A percentile compares a stretch with the other conserved stretches of the same genome.
Evolutionary conservation across 2,888 invertebrate genomes (phyloP).

Genomic region (Cantharis nigra): DNA sequence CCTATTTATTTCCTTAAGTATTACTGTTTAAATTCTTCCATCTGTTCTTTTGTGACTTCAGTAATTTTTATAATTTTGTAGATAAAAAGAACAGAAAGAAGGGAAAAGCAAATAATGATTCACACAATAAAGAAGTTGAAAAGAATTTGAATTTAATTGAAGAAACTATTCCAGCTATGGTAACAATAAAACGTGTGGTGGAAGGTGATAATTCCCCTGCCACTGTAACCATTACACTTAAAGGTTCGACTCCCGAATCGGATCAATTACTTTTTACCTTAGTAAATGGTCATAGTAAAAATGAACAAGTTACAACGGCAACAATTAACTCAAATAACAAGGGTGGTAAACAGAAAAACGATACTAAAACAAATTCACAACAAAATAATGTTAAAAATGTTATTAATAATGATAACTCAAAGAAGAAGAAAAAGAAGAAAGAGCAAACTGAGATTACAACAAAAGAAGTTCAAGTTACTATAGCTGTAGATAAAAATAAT

Average conservation of each 20-base stretch:
- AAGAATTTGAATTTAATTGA: conserved; percentile 45
- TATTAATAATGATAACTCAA: conserved; percentile 13
- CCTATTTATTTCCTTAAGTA: too few relatives aligned
- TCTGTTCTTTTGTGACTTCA: neutral
- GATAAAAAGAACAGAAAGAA: conserved; percentile 25
- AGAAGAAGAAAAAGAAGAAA: conserved; percentile 23
- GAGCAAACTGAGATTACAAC: conserved; percentile 2
- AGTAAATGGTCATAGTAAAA: conserved; percentile 60
- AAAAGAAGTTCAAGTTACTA: conserved; percentile 49
- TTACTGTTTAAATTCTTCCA: too few relatives aligned
- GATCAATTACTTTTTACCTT: conserved; percentile 76
- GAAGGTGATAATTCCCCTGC: conserved; percentile 69
- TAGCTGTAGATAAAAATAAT: conserved; percentile 40
- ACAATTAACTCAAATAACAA: conserved; percentile 27
- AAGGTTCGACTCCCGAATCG: conserved; percentile 73
- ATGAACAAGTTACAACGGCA: conserved; percentile 31
- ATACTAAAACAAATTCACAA: conserved; percentile 15
- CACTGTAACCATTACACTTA: conserved; percentile 76
- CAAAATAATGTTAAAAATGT: conserved; percentile 17
- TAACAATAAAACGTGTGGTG: conserved; percentile 74
- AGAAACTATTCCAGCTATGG: conserved; percentile 60
- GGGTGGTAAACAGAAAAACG: conserved; percentile 32
- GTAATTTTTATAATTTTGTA: neutral
- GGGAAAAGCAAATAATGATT: conserved; percentile 8
- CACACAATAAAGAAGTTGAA: conserved; percentile 36